phyloP scores from a whole-genome alignment of 2,888 invertebrate genomes.

The Tinea semifulvella region DNA sequence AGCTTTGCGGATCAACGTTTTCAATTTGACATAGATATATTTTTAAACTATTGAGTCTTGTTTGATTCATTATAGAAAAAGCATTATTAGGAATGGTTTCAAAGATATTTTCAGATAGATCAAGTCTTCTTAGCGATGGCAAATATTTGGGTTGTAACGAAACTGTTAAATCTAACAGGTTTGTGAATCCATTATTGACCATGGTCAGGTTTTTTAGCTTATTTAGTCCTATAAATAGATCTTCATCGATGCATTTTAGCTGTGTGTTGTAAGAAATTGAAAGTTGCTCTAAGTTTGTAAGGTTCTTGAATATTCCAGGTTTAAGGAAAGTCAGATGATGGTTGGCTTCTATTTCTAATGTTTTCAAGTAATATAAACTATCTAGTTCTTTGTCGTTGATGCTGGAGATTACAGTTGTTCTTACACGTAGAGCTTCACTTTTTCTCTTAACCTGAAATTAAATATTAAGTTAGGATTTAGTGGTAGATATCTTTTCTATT shows the following conservation, averaged over 20 bases:
- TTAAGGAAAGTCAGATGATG: conserved; percentile 53
- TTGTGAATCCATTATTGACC: conserved; percentile 63
- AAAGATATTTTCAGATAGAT: conserved; percentile 64
- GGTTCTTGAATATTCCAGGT: conserved; percentile 53
- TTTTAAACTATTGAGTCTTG: conserved; percentile 47
- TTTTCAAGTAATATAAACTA: conserved; percentile 38
- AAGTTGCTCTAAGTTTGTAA: conserved; percentile 53
- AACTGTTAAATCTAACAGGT: conserved; percentile 45
- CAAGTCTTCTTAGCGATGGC: conserved; percentile 51
- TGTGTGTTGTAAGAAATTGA: conserved; percentile 65
- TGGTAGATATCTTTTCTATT: no score
- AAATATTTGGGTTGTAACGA: conserved; percentile 47
- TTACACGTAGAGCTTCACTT: conserved; percentile 48
- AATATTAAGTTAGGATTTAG: no score
- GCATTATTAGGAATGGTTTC: conserved; percentile 44
- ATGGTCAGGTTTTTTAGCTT: conserved; percentile 58
- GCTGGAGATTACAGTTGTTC: conserved; percentile 54
- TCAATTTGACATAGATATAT: conserved; percentile 63
- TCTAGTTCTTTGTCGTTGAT: conserved; percentile 51
- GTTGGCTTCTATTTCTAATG: conserved; percentile 64
- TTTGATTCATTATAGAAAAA: conserved; percentile 54
- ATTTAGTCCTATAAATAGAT: conserved; percentile 57
- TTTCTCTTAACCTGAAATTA: conserved; percentile 42
- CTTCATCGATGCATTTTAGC: conserved; percentile 43
- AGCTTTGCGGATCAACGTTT: conserved; percentile 55